Evolutionary conservation across 2,797 vertebrate species (phyloP), one percentile per base, ranked within the genome.

Genomic region (Falco peregrinus): DNA sequence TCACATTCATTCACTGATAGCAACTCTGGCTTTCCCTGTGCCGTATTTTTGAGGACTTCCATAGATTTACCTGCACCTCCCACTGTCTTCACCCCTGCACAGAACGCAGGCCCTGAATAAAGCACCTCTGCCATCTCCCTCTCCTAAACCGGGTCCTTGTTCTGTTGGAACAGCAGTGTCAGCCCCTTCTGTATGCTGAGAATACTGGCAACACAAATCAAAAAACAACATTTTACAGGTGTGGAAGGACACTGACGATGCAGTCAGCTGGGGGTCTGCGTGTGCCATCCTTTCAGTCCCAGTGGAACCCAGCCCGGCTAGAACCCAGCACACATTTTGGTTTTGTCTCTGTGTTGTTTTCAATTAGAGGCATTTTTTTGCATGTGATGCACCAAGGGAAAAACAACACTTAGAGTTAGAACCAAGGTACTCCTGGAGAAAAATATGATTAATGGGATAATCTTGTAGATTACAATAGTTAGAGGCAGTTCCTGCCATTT

Each of bases 361-460:
- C 96, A 95, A 67, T 94, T 82, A 89, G 64, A 91, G 71, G 93
- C 87, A 37, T 37, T 96, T 92, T 95, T 92, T 73, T 54, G 24
- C 81, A 28, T 47, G 90, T 57, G 92, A 83, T n/a, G 63, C 89
- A 94, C 85, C 78, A 9, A 85, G 95, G 97, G 97, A 91, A 91
- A 94, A 95, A 84, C 94, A 97, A 73, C 95, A 84, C 86, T 96
- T 74, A 29, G 95, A 93, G 83, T 94, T 75, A 81, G 95, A 95
- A 93, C 33, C 11, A 77, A 97, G 96, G 96, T 96, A 86, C 87
- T 97, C 94, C 93, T 31, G 54, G 94, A 96, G 97, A 97, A 92
- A 89, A 94, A 95, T 41, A 81, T 96, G 97, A 97, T 97, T 95
- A 96, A 98, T 97, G 96, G 97, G 96, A 96, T 96, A 94, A 97